Base-by-base conservation (phyloP, 2,888 invertebrate genomes). In the Oligia fasciuncula region DNA sequence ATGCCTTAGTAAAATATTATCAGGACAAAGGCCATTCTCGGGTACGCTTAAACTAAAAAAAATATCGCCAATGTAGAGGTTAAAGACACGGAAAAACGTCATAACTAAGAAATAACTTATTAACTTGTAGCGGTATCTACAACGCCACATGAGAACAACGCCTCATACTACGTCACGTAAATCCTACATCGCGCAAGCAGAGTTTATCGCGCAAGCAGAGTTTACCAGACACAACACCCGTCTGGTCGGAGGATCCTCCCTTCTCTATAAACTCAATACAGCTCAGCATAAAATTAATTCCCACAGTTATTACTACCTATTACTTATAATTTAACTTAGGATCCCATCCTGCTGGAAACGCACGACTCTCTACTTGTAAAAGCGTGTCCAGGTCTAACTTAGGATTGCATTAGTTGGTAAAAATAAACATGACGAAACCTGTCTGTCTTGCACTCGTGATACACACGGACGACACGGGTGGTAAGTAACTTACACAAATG, bases 341-440 rank as follows among this genome's bases (percentile, higher is more conserved):
- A 68, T 62, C 17, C 46, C 4, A 63, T 71, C 23, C 60, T 65
- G 19, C 60, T 66, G 40, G 35, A 67, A 73, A 63, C 35, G n/a
- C 79, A 78, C 63, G 69, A 70, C 51, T 68, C 13, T 46, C 8
- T 40, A 62, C 62, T 70, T 69, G 80, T 57, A 73, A 76, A 67
- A 66, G 57, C 51, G 63, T 77, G 67, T 82, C 40, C 17, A 69
- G 77, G 79, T 76, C 77, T 76, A 87, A 81, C 69, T 81, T 84
- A 81, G 73, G 83, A 81, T 85, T 84, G 82, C 83, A 80, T 86
- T 87, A 82, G 87, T 83, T 84, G 83, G 76, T 78, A 80, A 84
- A 87, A 86, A 87, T 75, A 85, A 87, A 85, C 83, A 80, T 73
- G 79, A 81, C 82, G 75, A 85, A 89, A 90, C 87, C 83, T 84